phyloP scores from a whole-genome alignment of 2,888 invertebrate species.

The Drosophila mayaguana region DNA sequence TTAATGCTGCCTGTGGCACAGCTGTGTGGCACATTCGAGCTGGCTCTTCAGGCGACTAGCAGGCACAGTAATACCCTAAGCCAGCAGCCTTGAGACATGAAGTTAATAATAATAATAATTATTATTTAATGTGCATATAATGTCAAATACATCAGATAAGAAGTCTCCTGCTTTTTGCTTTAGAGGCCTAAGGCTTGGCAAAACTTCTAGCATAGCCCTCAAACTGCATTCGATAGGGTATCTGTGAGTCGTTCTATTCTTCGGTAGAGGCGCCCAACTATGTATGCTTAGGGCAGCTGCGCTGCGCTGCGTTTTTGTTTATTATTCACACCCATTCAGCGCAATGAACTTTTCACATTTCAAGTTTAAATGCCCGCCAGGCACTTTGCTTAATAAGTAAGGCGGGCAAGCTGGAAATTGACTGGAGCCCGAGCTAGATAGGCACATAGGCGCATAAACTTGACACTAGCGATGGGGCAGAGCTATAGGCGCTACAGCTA shows the following conservation, averaged over 20 bases:
- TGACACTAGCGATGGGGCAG: constrained; percentile 27
- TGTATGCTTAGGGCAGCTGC: constrained; percentile 14
- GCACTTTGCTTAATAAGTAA: constrained; percentile 74
- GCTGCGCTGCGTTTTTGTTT: constrained; percentile 41
- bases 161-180: too few relatives aligned
- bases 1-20: background rate
- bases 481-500: constrained; percentile 35
- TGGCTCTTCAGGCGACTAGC: background rate
- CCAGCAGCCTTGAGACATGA: too few relatives aligned
- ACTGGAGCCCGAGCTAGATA: constrained; percentile 15
- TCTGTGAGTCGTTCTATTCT: background rate
- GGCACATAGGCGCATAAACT: constrained; percentile 27
- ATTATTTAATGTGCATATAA: too few relatives aligned
- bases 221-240: background rate
- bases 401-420: constrained; percentile 13
- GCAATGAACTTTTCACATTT: constrained; percentile 76
- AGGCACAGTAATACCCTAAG: background rate
- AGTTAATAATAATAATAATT: too few relatives aligned
- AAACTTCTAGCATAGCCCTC: too few relatives aligned
- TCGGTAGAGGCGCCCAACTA: constrained; percentile 15
- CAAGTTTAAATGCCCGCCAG: constrained; percentile 76
- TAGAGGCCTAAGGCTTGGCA: too few relatives aligned
- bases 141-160: too few relatives aligned
- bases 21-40: constrained; percentile 1
- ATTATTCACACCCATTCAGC: constrained; percentile 60